Percentiles rank a stretch among this genome's conserved stretches.
Conservation (phyloP, 2,113 vertebrate genomes). For the Myiopsitta monachus region DNA sequence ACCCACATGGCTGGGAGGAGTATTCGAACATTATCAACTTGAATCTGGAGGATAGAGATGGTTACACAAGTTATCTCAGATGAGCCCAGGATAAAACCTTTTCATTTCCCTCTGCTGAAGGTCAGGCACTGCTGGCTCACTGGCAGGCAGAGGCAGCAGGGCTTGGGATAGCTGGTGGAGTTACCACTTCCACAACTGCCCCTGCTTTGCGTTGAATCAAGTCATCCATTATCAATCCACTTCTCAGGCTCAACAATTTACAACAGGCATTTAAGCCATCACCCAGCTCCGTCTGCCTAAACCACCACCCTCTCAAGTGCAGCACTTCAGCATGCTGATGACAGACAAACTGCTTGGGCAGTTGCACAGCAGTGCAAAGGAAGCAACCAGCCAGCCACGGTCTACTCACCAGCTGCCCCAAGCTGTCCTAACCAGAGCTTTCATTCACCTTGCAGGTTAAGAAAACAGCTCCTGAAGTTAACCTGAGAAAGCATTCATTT, state of each 20-base stretch:
- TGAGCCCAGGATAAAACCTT: not conserved
- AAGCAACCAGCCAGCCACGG: not conserved
- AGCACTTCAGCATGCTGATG: not conserved
- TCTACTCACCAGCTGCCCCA: not conserved
- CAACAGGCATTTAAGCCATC: not conserved
- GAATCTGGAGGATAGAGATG: not conserved
- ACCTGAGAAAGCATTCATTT: not conserved
- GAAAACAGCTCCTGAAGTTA: not conserved
- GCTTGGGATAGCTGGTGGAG: not conserved
- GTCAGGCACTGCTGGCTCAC: not conserved
- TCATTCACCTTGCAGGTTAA: not conserved
- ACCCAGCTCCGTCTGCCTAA: not conserved
- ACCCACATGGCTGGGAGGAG: not conserved
- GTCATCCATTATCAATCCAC: not conserved
- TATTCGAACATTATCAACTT: not conserved
- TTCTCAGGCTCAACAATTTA: not conserved
- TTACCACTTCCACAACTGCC: not conserved
- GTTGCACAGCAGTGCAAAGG: not conserved
- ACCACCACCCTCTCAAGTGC: not conserved
- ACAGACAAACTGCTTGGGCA: not conserved
- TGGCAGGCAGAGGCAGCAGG: not conserved
- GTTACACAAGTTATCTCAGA: not conserved
- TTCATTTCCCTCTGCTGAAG: not conserved
- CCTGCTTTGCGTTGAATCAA: not conserved
- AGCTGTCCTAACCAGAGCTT: not conserved